Evolutionary conservation across 2,797 vertebrate genomes (phyloP), one percentile per base, ranked within the genome.

Genomic region (Adelosebastes latens): DNA sequence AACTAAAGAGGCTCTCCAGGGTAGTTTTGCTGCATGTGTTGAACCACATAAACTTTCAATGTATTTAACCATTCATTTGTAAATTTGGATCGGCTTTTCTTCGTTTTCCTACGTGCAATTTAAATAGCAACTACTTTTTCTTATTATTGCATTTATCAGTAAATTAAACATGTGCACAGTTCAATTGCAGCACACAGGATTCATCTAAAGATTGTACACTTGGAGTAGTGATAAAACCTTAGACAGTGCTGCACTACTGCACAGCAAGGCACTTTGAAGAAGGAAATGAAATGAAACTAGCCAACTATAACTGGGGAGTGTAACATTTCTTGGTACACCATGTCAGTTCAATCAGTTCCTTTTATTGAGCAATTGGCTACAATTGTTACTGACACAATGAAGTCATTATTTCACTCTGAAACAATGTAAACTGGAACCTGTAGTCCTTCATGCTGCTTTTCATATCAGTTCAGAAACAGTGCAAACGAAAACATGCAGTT

Each of bases 21-120:
- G 82, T 86, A 74, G 77, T 56, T 90, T 85, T 85, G 62, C 71
- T 92, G 74, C 81, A 90, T 78, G 68, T 81, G 61, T 76, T 87
- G 59, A 83, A 82, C 62, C 79, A 88, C 88, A 78, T 83, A 81
- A 87, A 87, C 61, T 56, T 86, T 85, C 31, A 88, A 69, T 83
- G 83, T 82, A 85, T 70, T 73, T 67, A 89, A 67, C 61, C 77
- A 69, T 74, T 82, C 22, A 73, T 87, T 81, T 72, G 66, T 36
- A 85, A 73, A 87, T 89, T 76, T 80, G 42, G 49, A 29, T 77
- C 20, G 29, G 16, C 60, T 72, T 46, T 71, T 4, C 8, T 25
- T 80, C 2, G 2, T 68, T 63, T 76, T 64, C 63, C 65, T 25
- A 9, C 18, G 7, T 61, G 34, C 27, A 52, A 63, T 79, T 81